Conservation (phyloP, 2,113 vertebrate genomes). For the Anolis carolinensis region DNA sequence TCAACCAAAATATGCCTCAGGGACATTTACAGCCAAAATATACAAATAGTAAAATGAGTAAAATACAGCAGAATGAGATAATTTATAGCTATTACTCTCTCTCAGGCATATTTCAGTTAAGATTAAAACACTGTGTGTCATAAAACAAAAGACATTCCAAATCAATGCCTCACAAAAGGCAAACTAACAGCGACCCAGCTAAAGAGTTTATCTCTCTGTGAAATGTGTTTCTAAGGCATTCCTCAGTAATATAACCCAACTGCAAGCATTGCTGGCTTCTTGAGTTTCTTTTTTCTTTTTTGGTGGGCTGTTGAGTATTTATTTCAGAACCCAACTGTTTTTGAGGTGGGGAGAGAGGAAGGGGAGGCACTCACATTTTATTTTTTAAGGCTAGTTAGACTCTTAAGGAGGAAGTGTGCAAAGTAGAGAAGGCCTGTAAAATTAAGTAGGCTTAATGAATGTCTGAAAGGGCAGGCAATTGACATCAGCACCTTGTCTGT, state of each 20-base stretch:
- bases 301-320: accelerated
- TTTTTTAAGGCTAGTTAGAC: constrained; percentile 4
- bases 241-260: neutral
- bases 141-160: neutral
- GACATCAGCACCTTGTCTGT: constrained; percentile 64
- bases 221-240: accelerated
- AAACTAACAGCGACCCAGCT: neutral
- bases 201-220: accelerated
- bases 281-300: neutral
- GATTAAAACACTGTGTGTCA: neutral
- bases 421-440: constrained; percentile 31
- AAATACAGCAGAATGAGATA: neutral
- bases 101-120: neutral
- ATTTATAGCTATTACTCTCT: neutral
- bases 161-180: too few species aligned
- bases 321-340: accelerated
- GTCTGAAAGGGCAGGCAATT: constrained; percentile 46
- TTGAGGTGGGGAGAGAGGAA: neutral
- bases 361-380: neutral
- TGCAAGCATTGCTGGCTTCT: accelerated
- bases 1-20: neutral
- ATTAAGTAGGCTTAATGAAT: constrained; percentile 56
- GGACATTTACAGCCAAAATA: neutral
- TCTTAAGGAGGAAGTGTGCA: constrained; percentile 33
- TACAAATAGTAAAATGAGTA: neutral